These are phyloP conservation scores for Atta cephalotes DNA, from an alignment of 1,140 invertebrate species.

Conservation along the genomic window DNA sequence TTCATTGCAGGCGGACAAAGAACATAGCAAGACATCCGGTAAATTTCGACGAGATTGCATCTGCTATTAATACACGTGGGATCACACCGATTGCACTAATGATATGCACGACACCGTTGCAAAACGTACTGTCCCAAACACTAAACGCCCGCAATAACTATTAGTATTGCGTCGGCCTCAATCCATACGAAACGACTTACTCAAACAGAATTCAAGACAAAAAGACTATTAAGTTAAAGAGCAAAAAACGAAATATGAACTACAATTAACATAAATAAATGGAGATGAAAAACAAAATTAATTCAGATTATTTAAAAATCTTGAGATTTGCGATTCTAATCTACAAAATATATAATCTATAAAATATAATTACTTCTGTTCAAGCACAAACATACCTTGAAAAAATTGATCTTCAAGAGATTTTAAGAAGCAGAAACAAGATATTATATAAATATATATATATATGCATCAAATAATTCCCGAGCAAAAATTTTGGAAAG, in stretches of 20 bases:
- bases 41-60: slow-evolving; percentile 83
- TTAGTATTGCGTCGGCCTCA: slow-evolving; percentile 32
- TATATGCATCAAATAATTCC: neutral
- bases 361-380: neutral
- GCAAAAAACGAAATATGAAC: no score
- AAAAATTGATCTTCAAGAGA: neutral
- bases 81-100: slow-evolving; percentile 55
- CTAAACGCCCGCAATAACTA: slow-evolving; percentile 33
- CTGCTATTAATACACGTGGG: slow-evolving; percentile 76
- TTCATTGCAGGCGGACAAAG: slow-evolving; percentile 83
- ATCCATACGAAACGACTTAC: slow-evolving; percentile 47
- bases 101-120: slow-evolving; percentile 53
- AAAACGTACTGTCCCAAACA: slow-evolving; percentile 61
- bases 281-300: neutral
- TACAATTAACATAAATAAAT: neutral
- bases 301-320: neutral
- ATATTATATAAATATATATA: neutral
- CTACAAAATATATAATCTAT: neutral
- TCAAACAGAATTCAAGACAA: neutral
- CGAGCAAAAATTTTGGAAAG: no score
- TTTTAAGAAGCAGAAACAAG: neutral
- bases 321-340: neutral
- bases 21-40: slow-evolving; percentile 84
- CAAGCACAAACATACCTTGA: neutral
- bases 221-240: neutral